Evolutionary conservation across 2,888 invertebrate species (phyloP).

Genomic region (Drosophila neutralis): DNA sequence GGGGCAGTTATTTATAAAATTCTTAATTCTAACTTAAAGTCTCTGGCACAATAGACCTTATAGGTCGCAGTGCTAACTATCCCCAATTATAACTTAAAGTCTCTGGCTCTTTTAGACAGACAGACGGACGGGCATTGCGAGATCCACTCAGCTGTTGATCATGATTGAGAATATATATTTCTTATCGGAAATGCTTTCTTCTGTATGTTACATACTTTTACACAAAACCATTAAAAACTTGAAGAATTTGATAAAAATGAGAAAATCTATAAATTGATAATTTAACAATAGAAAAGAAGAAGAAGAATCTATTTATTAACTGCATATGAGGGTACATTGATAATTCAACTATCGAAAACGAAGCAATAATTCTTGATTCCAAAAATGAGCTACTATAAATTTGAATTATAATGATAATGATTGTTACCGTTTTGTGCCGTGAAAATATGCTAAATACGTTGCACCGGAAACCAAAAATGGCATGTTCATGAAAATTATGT

Average conservation of each 20-base stretch:
- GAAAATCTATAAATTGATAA: no score
- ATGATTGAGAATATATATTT: neutral
- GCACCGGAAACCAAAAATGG: slow-evolving; percentile 62
- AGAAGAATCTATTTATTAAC: no score
- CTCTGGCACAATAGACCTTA: no score
- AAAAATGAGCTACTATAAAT: slow-evolving; percentile 1
- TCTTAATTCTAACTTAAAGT: neutral
- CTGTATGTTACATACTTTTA: no score
- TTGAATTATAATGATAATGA: slow-evolving; percentile 61
- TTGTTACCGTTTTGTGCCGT: slow-evolving; percentile 67
- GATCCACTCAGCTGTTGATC: neutral
- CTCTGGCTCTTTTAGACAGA: neutral
- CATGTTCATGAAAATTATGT: slow-evolving; percentile 66
- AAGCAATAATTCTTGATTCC: neutral
- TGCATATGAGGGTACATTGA: neutral
- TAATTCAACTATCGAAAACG: neutral
- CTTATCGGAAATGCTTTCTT: no score
- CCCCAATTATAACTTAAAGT: neutral
- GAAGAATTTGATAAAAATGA: no score
- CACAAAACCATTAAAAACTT: no score
- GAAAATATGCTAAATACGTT: slow-evolving; percentile 67
- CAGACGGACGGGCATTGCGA: neutral
- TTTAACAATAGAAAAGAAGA: no score
- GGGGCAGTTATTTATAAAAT: neutral
- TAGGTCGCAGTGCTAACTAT: no score